Conservation (phyloP, 2,888 invertebrate species). For the Melinopterus prodromus region DNA sequence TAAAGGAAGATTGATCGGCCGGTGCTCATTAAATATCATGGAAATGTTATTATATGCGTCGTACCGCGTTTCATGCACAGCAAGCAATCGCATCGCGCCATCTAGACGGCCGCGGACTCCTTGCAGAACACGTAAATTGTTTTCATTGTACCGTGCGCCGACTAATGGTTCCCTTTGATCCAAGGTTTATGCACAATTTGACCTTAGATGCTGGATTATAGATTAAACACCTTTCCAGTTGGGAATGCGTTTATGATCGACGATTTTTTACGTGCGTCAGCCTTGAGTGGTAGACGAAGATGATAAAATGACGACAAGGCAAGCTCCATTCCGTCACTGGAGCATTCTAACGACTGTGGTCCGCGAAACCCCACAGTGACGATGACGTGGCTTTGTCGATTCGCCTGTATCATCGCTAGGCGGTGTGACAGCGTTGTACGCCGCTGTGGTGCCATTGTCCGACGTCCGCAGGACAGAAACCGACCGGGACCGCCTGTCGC, state of each 20-base stretch:
- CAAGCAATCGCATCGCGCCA: not conserved
- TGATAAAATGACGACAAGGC: no score
- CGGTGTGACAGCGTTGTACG: not conserved
- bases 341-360: not conserved
- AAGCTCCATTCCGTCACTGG: not conserved
- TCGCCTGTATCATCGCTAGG: not conserved
- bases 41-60: constrained; percentile 34
- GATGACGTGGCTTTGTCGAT: not conserved
- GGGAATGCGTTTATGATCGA: no score
- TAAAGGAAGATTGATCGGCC: constrained; percentile 44
- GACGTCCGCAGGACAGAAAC: not conserved
- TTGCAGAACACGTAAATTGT: not conserved
- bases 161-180: not conserved
- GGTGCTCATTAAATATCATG: constrained; percentile 33
- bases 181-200: not conserved
- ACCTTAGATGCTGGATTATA: not conserved
- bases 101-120: not conserved
- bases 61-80: not conserved
- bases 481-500: constrained; percentile 4
- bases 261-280: no score
- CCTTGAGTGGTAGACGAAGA: no score
- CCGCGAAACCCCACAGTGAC: not conserved
- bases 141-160: not conserved
- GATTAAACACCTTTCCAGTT: not conserved
- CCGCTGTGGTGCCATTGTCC: not conserved